Conservation (phyloP, 2,797 vertebrate species). For the Esox masquinongy region DNA sequence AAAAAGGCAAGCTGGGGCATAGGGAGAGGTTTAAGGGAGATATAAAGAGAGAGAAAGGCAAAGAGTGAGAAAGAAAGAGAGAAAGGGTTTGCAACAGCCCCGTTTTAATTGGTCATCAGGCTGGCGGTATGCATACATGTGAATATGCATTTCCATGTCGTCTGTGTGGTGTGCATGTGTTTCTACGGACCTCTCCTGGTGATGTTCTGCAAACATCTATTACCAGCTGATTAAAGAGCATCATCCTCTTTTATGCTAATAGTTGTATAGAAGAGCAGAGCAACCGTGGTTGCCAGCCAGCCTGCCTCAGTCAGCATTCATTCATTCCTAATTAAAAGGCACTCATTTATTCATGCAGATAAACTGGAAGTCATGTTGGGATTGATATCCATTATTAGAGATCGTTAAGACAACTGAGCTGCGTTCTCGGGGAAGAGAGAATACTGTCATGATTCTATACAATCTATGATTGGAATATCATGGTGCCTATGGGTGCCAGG, state of each 20-base stretch:
- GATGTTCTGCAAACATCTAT: constrained; percentile 68
- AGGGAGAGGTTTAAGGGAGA: background rate
- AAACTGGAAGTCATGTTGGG: constrained; percentile 74
- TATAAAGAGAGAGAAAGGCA: background rate
- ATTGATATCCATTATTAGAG: constrained; percentile 75
- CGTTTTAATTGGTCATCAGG: constrained; percentile 30
- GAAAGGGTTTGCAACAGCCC: constrained; percentile 36
- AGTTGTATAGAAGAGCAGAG: constrained; percentile 54
- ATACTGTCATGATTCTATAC: background rate
- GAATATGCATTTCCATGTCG: constrained; percentile 12
- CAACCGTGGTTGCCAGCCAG: constrained; percentile 30
- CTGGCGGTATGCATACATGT: constrained; percentile 19
- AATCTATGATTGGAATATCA: background rate
- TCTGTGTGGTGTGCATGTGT: constrained; percentile 9
- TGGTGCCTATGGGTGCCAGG: constrained; percentile 10
- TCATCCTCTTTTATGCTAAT: constrained; percentile 73
- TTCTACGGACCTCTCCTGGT: constrained; percentile 59
- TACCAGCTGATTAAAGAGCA: constrained; percentile 76
- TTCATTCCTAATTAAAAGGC: constrained; percentile 68
- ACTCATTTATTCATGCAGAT: constrained; percentile 78
- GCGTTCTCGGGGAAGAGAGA: constrained; percentile 47
- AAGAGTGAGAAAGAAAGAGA: constrained; percentile 4
- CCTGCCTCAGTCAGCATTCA: constrained; percentile 56
- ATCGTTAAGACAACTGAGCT: constrained; percentile 63
- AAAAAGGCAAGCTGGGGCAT: background rate